Evolutionary conservation across 2,113 vertebrate genomes (phyloP), one percentile per base, ranked within the genome.

Genomic region (Crotalus tigris): DNA sequence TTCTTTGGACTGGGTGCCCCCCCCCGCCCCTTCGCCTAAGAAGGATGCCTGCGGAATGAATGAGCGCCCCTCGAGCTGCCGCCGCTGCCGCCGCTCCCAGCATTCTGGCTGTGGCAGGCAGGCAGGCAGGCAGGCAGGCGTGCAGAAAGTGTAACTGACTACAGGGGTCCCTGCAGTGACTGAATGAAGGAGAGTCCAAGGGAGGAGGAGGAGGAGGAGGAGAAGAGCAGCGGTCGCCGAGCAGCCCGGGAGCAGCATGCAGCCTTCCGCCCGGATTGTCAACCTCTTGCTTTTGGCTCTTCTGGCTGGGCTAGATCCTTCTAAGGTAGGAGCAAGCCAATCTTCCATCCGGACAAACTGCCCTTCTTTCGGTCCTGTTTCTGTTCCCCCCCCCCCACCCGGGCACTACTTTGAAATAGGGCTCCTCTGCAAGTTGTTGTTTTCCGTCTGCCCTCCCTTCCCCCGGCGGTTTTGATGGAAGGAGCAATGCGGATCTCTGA

Each of bases 241-340:
- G 92, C 95, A 94, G 92, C 94, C 95, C 96, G 96, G 95, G 92
- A 96, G 94, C 97, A 99, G 97, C 95, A 99, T 99, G 99, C 98
- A 97, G 98, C 96, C 98, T 96, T 97, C 97, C 94, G 97, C 98
- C 97, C 97, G 91, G 93, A 95, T 98, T 85, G 96, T 98, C 96
- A 98, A 98, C 95, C 98, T 99, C 91, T 97, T 99, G 92, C 97
- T 98, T 94, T 97, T 98, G 95, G 98, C 98, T 94, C 95, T 97
- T 96, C 95, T 99, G 94, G 98, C 98, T 95, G 98, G 98, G 97
- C 97, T 98, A 93, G 98, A 98, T 23, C 98, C 98, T 64, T 98
- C 99, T 44, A 97, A 98, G 99, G 99, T 99, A 98, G 96, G 98
- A 94, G 93, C 49, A 51, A 51, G 49, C 49, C 49, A 51, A 1